phyloP scores from a whole-genome alignment of 2,113 vertebrate genomes.

The Callaeas wilsoni region DNA sequence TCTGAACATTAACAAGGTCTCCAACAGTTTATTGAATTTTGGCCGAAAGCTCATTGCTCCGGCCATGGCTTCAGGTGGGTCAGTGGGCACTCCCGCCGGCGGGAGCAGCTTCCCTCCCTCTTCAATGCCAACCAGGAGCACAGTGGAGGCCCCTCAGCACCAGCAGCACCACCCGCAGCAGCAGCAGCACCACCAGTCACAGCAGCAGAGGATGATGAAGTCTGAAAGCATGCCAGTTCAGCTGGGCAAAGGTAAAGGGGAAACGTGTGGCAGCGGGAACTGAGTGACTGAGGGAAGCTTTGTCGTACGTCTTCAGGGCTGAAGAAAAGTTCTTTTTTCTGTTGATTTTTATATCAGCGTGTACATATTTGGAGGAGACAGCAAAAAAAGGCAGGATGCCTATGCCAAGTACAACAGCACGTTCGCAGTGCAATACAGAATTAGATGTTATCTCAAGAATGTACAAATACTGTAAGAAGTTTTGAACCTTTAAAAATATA shows the following conservation, averaged over 20 bases:
- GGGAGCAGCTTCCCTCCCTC: conserved; percentile 50
- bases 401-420: neutral
- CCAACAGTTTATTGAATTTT: conserved; percentile 92
- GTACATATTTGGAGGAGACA: neutral
- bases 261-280: fast-evolving
- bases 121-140: neutral
- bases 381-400: neutral
- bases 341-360: neutral
- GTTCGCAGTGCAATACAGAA: neutral
- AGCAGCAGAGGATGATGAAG: conserved; percentile 87
- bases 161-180: conserved; percentile 40
- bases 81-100: conserved; percentile 41
- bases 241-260: conserved; percentile 87
- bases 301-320: fast-evolving
- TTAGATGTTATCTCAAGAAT: neutral
- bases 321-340: neutral
- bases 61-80: conserved; percentile 70
- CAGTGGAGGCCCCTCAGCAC: conserved; percentile 53
- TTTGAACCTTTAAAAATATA: neutral
- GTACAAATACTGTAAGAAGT: neutral
- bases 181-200: conserved; percentile 46
- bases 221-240: conserved; percentile 98
- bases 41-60: conserved; percentile 94
- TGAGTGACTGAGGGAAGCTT: neutral
- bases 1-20: conserved; percentile 97